Percentiles rank a stretch among this genome's conserved stretches.
These are phyloP conservation scores for Discoglossus pictus DNA, from an alignment of 2,797 vertebrate species.

Conservation along the genomic window DNA sequence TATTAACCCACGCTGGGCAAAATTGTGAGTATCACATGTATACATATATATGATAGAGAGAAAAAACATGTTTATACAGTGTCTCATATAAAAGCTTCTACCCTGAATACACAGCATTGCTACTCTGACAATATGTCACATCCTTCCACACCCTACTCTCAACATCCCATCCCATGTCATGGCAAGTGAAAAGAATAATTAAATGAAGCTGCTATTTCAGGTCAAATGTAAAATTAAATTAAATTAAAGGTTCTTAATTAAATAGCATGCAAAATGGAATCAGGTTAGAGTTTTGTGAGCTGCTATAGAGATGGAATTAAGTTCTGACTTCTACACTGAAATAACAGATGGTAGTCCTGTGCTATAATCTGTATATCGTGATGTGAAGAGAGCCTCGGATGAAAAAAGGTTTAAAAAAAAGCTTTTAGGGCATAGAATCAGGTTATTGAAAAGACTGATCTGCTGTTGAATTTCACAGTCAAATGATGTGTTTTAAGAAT, in stretches of 20 bases:
- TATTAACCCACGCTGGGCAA: too few species aligned
- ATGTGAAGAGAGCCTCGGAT: slow-evolving; percentile 28
- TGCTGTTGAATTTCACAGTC: background rate
- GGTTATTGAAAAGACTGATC: background rate
- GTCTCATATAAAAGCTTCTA: too few species aligned
- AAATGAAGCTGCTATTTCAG: slow-evolving; percentile 36
- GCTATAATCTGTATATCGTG: slow-evolving; percentile 23
- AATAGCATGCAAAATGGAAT: slow-evolving; percentile 41
- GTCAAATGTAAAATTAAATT: slow-evolving; percentile 39
- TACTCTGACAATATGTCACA: too few species aligned
- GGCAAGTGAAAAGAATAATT: slow-evolving; percentile 37
- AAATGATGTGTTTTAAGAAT: background rate
- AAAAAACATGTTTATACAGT: too few species aligned
- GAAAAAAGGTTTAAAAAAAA: background rate
- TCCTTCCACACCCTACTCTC: background rate
- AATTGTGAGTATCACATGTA: too few species aligned
- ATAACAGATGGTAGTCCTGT: slow-evolving; percentile 30
- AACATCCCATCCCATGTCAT: slow-evolving; percentile 20
- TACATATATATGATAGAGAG: too few species aligned
- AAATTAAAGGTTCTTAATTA: slow-evolving; percentile 41
- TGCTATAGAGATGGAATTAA: slow-evolving; percentile 32
- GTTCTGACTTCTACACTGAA: slow-evolving; percentile 29
- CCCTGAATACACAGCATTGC: too few species aligned
- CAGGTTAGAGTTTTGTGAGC: slow-evolving; percentile 28
- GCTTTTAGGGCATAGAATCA: slow-evolving; percentile 3